phyloP scores from a whole-genome alignment of 1,140 invertebrate genomes.

The Halictus rubicundus region DNA sequence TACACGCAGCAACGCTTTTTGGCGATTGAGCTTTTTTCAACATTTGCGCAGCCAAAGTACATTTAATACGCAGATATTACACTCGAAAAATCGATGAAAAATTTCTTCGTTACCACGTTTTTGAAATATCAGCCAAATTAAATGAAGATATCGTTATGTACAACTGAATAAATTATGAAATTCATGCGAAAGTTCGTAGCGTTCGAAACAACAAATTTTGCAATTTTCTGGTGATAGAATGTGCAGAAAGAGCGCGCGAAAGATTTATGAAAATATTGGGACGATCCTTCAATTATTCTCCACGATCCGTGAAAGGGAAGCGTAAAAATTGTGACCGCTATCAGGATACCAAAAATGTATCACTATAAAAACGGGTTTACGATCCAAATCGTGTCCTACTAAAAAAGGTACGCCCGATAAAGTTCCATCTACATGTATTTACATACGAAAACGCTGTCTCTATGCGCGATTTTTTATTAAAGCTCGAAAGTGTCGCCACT shows the following conservation, averaged over 20 bases:
- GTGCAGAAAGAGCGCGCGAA: no score
- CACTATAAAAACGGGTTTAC: not conserved
- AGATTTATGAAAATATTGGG: no score
- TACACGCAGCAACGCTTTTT: not conserved
- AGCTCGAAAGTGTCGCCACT: no score
- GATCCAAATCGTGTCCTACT: constrained; percentile 13
- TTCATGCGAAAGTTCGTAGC: no score
- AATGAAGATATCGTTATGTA: no score
- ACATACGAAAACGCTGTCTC: not conserved
- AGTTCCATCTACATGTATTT: not conserved
- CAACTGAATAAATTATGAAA: no score
- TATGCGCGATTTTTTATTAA: constrained; percentile 9
- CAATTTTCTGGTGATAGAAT: no score
- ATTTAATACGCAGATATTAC: not conserved
- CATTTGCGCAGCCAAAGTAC: no score
- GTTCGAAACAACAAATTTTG: no score
- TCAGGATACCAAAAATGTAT: constrained; percentile 17
- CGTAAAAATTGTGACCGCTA: constrained; percentile 21
- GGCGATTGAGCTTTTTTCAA: not conserved
- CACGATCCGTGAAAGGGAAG: not conserved
- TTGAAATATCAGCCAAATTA: no score
- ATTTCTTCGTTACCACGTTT: no score
- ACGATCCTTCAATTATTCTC: no score
- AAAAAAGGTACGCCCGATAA: constrained; percentile 30
- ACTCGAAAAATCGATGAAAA: not conserved